phyloP scores from a whole-genome alignment of 2,113 vertebrate species.

The Polypterus bichir region DNA sequence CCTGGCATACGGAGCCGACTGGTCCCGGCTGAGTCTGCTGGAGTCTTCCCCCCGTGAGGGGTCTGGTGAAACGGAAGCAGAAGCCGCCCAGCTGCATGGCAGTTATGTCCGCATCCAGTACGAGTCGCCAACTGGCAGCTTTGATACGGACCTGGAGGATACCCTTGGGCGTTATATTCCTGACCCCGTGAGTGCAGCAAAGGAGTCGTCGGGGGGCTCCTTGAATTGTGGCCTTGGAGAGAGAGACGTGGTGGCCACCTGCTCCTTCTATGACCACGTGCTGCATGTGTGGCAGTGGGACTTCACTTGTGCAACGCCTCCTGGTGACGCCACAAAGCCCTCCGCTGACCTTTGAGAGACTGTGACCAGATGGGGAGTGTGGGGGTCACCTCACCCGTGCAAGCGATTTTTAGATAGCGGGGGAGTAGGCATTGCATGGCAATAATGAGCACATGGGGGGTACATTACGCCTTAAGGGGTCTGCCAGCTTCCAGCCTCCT shows the following conservation, averaged over 20 bases:
- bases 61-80: constrained; percentile 14
- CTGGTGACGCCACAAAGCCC: no score
- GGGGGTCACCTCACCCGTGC: no score
- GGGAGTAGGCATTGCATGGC: no score
- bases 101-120: constrained; percentile 56
- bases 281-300: constrained; percentile 89
- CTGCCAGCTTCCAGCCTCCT: no score
- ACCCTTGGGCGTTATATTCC: constrained; percentile 37
- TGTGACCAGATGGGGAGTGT: no score
- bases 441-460: no score
- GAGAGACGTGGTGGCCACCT: constrained; percentile 66
- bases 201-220: not conserved
- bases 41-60: constrained; percentile 9
- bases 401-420: no score
- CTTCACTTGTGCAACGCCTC: constrained; percentile 31
- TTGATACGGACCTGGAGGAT: constrained; percentile 52
- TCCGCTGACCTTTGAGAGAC: no score
- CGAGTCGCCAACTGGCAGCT: constrained; percentile 57
- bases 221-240: not conserved
- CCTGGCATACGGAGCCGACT: constrained; percentile 83
- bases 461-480: no score
- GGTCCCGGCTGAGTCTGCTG: constrained; percentile 55
- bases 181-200: not conserved
- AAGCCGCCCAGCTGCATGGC: constrained; percentile 13
- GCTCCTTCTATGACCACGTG: constrained; percentile 83